Evolutionary conservation across 2,113 vertebrate species (phyloP), one percentile per base, ranked within the genome.

Genomic region (Verasper variegatus): DNA sequence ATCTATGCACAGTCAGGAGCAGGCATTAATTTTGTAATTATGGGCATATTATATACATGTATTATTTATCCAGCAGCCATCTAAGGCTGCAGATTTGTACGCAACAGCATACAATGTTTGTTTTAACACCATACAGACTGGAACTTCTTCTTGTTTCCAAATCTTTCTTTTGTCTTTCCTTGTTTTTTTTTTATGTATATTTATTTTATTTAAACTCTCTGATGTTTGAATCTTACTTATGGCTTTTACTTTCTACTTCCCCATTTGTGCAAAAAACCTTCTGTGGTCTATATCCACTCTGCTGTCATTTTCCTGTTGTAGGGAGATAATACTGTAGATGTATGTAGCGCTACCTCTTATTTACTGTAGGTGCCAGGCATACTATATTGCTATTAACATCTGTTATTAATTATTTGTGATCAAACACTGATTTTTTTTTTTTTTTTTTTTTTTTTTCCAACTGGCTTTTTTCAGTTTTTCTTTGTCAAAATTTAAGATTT

Each of bases 331-430:
- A 21, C 27, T 60, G 17, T 71, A 69, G 93, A 71, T 78, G 49
- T 65, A 73, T 93, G 92, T 96, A 98, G 96, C 94, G 95, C 96
- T 98, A 98, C 97, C 97, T 98, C 96, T 96, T 94, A 92, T 93
- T 67, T 47, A 84, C 94, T 95, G 88, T 96, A 97, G 96, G 95
- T 93, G 94, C 93, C 94, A 96, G 95, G 88, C 91, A 94, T 96
- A 94, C 91, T 94, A 73, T 71, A 88, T 95, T 67, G 18, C 17
- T 47, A 23, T 82, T 60, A 63, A 20, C 67, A 75, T 93, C 81
- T 95, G 88, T 93, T 94, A 92, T 95, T 91, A 91, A 84, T 73
- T 56, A 61, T 87, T 76, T 74, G 58, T 75, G 69, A 79, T 88
- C 69, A 84, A 79, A 89, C 56, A 62, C 64, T 68, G 68, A 76